Evolutionary conservation across 2,888 invertebrate genomes (phyloP), one percentile per base, ranked within the genome.

Genomic region (Euphydryas editha): DNA sequence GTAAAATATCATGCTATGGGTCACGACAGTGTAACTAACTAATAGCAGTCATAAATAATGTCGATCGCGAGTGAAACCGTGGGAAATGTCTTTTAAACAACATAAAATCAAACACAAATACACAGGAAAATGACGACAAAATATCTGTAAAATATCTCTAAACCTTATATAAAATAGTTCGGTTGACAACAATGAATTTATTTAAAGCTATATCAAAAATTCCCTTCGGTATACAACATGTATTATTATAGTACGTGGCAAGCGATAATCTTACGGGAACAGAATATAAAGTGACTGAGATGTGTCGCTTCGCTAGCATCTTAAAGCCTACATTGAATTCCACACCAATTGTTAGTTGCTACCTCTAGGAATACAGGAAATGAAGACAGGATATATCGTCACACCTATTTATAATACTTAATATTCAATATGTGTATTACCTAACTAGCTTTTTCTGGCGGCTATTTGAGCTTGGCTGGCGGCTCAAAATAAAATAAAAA

Each of bases 331-430:
- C 90, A 89, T 88, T 88, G 86, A 88, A 89, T 88, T 87, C 85
- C 81, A 79, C 73, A 81, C 78, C 86, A 87, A 89, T 87, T 88
- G 87, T 83, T 83, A 87, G 79, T 83, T 81, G 82, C 81, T 84
- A 84, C 84, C 83, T 83, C 79, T 75, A 80, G 77, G 78, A 83
- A 78, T 78, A 76, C 84, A 86, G 89, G 88, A 89, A 84, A 81
- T 75, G 76, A 73, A 69, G 75, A 76, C 83, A 81, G 86, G 84
- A 87, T 82, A 79, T 82, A 57, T 59, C 72, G 64, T 62, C 62
- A 51, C 62, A 51, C 37, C 54, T 36, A 36, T 36, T 54, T 54
- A 17, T 54, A 54, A 54, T 64, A 20, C 55, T 47, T n/a, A 59
- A 62, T 55, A 47, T 68, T 37, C 47, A 1, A 21, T 18, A 47